Evolutionary conservation across 1,140 invertebrate genomes (phyloP).

Genomic region (Nylanderia fulva): DNA sequence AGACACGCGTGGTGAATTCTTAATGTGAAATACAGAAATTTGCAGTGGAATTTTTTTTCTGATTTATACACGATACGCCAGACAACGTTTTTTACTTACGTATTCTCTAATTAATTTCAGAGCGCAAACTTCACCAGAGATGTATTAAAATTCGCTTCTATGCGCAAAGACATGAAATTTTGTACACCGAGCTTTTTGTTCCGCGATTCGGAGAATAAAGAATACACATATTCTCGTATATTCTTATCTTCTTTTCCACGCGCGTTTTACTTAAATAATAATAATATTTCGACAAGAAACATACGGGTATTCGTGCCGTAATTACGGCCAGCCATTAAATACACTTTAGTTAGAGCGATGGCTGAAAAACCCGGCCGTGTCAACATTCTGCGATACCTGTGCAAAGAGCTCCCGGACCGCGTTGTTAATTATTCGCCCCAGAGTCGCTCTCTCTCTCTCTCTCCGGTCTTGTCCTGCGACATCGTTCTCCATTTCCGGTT

Average conservation of each 20-base stretch:
- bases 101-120: no score
- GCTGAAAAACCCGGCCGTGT: not conserved
- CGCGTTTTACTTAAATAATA: not conserved
- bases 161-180: not conserved
- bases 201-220: not conserved
- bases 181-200: not conserved
- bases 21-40: not conserved
- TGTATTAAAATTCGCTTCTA: not conserved
- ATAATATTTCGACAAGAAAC: not conserved
- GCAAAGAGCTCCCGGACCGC: not conserved
- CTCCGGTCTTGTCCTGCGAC: slow-evolving; percentile 9
- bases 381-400: slow-evolving; percentile 3
- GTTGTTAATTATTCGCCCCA: slow-evolving; percentile 52
- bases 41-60: not conserved
- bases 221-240: not conserved
- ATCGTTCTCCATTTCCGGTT: slow-evolving; percentile 43
- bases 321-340: slow-evolving; percentile 8
- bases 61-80: not conserved
- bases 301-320: not conserved
- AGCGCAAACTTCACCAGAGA: no score
- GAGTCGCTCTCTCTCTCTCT: no score
- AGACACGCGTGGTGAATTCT: not conserved
- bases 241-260: not conserved
- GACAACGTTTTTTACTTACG: not conserved
- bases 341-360: slow-evolving; percentile 21